phyloP scores from a whole-genome alignment of 2,888 invertebrate genomes.

The Catocala sponsa region DNA sequence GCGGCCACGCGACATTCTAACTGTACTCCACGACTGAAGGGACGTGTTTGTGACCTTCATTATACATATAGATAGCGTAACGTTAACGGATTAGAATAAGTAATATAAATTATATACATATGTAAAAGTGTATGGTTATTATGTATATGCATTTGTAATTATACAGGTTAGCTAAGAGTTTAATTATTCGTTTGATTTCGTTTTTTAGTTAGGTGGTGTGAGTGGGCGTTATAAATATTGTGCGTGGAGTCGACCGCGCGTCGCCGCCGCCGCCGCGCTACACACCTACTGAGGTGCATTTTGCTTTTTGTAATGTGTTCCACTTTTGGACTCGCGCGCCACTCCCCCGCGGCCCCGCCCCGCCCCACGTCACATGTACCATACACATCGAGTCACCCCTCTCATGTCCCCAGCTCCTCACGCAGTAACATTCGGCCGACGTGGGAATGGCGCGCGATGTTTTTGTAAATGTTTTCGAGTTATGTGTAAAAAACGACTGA shows the following conservation, averaged over 20 bases:
- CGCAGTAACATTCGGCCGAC: conserved; percentile 14
- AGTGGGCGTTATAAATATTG: conserved; percentile 60
- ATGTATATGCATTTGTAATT: conserved; percentile 87
- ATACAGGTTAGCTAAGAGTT: conserved; percentile 81
- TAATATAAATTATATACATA: conserved; percentile 75
- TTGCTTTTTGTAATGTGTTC: conserved; percentile 40
- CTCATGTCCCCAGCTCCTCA: neutral
- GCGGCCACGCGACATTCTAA: conserved; percentile 38
- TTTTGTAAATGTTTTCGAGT: conserved; percentile 71
- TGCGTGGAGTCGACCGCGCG: conserved; percentile 25
- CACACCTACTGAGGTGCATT: conserved; percentile 22
- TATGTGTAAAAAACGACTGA: conserved; percentile 82
- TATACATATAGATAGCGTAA: conserved; percentile 54
- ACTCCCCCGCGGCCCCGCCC: conserved; percentile 6
- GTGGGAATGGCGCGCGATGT: conserved; percentile 44
- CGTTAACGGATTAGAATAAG: conserved; percentile 58
- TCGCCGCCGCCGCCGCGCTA: conserved; percentile 37
- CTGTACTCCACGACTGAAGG: conserved; percentile 45
- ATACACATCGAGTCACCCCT: neutral
- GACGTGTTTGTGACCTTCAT: conserved; percentile 37
- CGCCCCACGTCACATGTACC: neutral
- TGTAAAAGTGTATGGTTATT: conserved; percentile 82
- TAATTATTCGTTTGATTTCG: conserved; percentile 79
- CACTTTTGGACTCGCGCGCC: conserved; percentile 29
- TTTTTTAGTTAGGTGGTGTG: conserved; percentile 70